These are phyloP conservation scores for Danaus melanippus DNA, from an alignment of 1,140 invertebrate species.

Conservation along the genomic window DNA sequence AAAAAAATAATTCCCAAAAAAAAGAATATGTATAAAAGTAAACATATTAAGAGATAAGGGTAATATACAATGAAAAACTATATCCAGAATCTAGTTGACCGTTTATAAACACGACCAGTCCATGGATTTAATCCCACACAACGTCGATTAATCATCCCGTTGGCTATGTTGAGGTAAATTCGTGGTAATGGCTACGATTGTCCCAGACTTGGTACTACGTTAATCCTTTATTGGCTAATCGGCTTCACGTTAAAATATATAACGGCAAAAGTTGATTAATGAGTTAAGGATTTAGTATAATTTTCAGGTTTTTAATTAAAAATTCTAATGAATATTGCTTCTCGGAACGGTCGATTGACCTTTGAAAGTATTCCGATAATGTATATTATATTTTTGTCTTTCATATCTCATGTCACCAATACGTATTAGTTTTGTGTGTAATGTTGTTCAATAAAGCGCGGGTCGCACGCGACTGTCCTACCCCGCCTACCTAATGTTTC, in stretches of 20 bases:
- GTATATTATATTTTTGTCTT: too few species aligned
- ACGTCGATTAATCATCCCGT: slow-evolving; percentile 62
- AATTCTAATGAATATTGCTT: too few species aligned
- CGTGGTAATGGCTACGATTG: slow-evolving; percentile 26
- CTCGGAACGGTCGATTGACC: too few species aligned
- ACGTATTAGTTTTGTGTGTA: slow-evolving; percentile 41
- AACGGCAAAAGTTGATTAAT: background rate
- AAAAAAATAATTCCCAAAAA: too few species aligned
- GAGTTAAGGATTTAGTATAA: background rate
- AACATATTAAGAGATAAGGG: too few species aligned
- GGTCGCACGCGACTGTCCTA: slow-evolving; percentile 32
- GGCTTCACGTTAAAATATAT: slow-evolving; percentile 17
- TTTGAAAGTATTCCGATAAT: too few species aligned
- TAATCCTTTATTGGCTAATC: slow-evolving; percentile 31
- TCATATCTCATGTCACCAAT: slow-evolving; percentile 27
- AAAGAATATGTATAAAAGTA: too few species aligned
- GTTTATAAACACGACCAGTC: too few species aligned
- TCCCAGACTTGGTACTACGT: slow-evolving; percentile 15
- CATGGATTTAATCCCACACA: slow-evolving; percentile 43
- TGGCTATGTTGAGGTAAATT: slow-evolving; percentile 50
- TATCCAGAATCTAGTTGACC: too few species aligned
- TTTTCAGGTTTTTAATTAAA: too few species aligned
- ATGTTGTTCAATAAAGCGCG: slow-evolving; percentile 36
- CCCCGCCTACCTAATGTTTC: slow-evolving; percentile 57
- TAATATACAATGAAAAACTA: too few species aligned